Base-by-base conservation (phyloP, 1,140 invertebrate species). In the Rhagoletis pomonella region DNA sequence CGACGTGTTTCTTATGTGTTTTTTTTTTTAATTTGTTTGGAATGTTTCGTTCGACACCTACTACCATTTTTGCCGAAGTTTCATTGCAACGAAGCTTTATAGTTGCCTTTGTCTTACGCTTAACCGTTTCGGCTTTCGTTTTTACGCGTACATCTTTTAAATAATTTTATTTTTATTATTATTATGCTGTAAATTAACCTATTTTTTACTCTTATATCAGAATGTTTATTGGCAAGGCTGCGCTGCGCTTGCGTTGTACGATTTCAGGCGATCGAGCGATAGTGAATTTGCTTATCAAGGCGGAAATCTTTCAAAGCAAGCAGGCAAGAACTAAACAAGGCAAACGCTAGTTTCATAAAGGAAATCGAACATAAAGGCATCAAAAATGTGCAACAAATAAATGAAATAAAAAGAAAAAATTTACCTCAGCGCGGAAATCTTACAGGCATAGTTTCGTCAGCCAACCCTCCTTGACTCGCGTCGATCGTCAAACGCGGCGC, bases 291-390 rank as follows among this genome's bases (percentile, higher is more conserved):
- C 86, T 87, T 87, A 87, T 87, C 86, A 87, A 87, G 86, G 73
- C 86, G 86, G 86, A 87, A 87, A 87, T 87, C 86, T 87, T 29
- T 59, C 86, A 87, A 87, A 87, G 86, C 86, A 9, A 73, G 17
- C 84, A 62, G 84, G 14, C 55, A 85, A 60, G 84, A 60, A 12
- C 84, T 42, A 62, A 85, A 85, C 84, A 85, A 85, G 59, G 62
- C 85, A 65, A 86, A 67, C 29, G 29, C 85, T 50, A 14, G 17
- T 12, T 50, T 50, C 44, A 47, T 39, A 29, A 62, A 85, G 84
- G 10, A 62, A 85, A 44, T 14, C n/a, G 29, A 62, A 19, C 5
- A 62, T 10, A 86, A 50, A 47, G 50, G n/a, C 4, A 44, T 0
- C 0, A 29, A 29, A 29, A 29, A 29, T 29, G 29, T 29, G 29